A percentile compares a stretch with the other conserved stretches of the same genome.
These are phyloP conservation scores for Agrypnia vestita DNA, from an alignment of 1,140 invertebrate species.

Conservation along the genomic window DNA sequence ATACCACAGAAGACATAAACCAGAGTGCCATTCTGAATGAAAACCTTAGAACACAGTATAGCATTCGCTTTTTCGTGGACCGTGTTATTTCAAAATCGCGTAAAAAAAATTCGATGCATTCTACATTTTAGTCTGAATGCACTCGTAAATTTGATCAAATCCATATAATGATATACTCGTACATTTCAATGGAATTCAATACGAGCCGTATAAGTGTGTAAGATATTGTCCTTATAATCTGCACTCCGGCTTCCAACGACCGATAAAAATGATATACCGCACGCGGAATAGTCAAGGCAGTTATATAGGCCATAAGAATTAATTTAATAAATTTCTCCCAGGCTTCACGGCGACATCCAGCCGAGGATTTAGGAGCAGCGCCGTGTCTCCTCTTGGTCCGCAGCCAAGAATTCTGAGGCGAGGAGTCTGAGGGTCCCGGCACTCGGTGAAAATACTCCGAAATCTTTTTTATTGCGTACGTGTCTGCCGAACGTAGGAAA, in stretches of 20 bases:
- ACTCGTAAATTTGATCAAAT: too few species aligned
- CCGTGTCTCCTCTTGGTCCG: slow-evolving; percentile 24
- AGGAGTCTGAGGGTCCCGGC: not conserved
- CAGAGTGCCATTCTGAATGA: too few species aligned
- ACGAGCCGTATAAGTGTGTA: not conserved
- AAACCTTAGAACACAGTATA: too few species aligned
- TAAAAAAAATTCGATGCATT: too few species aligned
- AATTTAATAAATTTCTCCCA: slow-evolving; percentile 40
- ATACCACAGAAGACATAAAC: too few species aligned
- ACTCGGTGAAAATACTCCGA: not conserved
- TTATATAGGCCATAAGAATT: slow-evolving; percentile 39
- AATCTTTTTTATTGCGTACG: not conserved
- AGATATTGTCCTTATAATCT: slow-evolving; percentile 38
- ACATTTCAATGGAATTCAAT: too few species aligned
- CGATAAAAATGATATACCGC: slow-evolving; percentile 51
- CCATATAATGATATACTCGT: too few species aligned
- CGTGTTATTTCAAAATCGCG: too few species aligned
- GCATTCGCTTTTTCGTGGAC: too few species aligned
- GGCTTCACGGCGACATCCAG: slow-evolving; percentile 5
- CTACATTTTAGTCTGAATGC: too few species aligned
- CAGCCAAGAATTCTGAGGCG: not conserved
- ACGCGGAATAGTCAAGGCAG: slow-evolving; percentile 23
- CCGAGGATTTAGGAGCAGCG: slow-evolving; percentile 19
- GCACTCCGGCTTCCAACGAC: slow-evolving; percentile 37
- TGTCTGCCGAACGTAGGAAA: not conserved